phyloP scores from a whole-genome alignment of 2,113 vertebrate species.

The Pygoscelis antarcticus region DNA sequence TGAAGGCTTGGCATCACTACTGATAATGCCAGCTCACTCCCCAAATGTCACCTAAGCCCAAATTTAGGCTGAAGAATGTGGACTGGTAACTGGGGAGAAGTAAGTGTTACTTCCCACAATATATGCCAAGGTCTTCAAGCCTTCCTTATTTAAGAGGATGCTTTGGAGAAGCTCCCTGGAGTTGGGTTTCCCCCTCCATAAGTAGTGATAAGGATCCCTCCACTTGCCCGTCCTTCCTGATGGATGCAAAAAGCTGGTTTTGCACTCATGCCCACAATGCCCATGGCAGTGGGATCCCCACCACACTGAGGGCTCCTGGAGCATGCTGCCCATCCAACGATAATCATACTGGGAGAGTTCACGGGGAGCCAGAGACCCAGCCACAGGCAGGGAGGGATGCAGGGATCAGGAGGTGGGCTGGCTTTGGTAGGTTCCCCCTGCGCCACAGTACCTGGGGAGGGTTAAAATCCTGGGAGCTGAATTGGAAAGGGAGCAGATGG shows the following conservation, averaged over 20 bases:
- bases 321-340: not conserved
- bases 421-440: fast-evolving
- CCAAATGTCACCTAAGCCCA: not conserved
- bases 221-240: fast-evolving
- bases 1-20: not conserved
- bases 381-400: not conserved
- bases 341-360: not conserved
- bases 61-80: not conserved
- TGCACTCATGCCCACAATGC: not conserved
- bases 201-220: not conserved
- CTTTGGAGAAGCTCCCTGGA: not conserved
- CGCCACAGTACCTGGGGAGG: fast-evolving
- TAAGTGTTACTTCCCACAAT: not conserved
- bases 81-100: not conserved
- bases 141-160: not conserved
- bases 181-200: not conserved
- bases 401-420: not conserved
- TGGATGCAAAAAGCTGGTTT: not conserved
- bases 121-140: not conserved
- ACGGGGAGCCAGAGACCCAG: not conserved
- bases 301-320: not conserved
- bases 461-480: not conserved
- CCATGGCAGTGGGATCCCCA: not conserved
- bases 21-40: not conserved
- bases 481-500: not conserved